Base-by-base conservation (phyloP, 2,797 vertebrate genomes). In the Sebastes matsubarae region DNA sequence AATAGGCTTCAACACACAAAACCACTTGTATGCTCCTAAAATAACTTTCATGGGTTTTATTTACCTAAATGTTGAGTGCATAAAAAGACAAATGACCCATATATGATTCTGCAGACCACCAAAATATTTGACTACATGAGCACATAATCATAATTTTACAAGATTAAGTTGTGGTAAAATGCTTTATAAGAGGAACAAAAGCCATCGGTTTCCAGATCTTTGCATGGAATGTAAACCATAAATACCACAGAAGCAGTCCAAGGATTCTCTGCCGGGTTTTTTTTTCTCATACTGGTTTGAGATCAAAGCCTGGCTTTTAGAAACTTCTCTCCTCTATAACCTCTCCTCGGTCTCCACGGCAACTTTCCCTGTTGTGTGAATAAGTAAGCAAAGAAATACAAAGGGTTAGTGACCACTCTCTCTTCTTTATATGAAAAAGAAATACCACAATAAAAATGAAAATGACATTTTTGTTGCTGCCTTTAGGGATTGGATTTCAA, bases 291-390 rank as follows among this genome's bases (percentile, higher is more conserved):
- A 30, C 58, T 27, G 42, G 69, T 67, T 75, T 29, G 5, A 80
- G 59, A 88, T 88, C 84, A 87, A 78, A 90, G 77, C 67, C 46
- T 12, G 13, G 36, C 36, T 38, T 38, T 38, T 38, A 38, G 36
- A 38, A 38, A 71, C 29, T 0, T 72, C 67, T 81, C 27, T 77
- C 63, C 11, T 36, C 32, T 27, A 11, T 77, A 54, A 68, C 34
- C 34, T 32, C 22, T 72, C 55, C 46, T 64, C 38, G 5, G 24
- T 82, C 69, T 80, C 71, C 66, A 18, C 79, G 79, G 76, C 63
- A 71, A 76, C 73, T 60, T 73, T 77, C 29, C 66, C 63, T 59
- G 36, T 84, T 85, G 77, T 89, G 79, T 79, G 46, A 84, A 64
- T 71, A 64, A 87, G 66, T 70, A 55, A 59, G 54, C 42, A 61